Conservation (phyloP, 2,113 vertebrate species). For the Corydoras maculifer region DNA sequence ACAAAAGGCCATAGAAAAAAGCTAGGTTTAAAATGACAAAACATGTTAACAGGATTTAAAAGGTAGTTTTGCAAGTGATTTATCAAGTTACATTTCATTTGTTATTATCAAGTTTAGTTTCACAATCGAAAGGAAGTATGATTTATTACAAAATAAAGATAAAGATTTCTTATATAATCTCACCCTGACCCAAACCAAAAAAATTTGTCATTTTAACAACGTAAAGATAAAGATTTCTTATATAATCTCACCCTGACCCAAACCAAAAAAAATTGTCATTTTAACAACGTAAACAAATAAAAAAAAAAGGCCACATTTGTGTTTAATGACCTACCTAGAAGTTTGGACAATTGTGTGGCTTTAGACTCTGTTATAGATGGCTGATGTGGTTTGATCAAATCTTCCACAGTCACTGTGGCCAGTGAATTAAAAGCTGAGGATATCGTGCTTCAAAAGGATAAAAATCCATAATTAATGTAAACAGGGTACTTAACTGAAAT, state of each 20-base stretch:
- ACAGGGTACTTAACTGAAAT: no score
- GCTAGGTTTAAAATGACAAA: conserved; percentile 59
- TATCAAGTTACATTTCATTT: no score
- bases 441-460: conserved; percentile 71
- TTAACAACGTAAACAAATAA: no score
- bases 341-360: conserved; percentile 78
- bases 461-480: background rate
- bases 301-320: background rate
- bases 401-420: conserved; percentile 91
- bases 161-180: no score
- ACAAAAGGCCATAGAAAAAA: conserved; percentile 79
- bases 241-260: no score
- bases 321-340: conserved; percentile 66
- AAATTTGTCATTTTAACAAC: no score
- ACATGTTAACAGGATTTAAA: conserved; percentile 1
- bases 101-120: no score
- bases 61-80: background rate
- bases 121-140: no score
- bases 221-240: no score
- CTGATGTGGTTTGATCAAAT: conserved; percentile 80
- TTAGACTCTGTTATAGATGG: conserved; percentile 65
- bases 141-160: no score
- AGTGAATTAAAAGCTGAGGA: conserved; percentile 92
- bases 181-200: no score
- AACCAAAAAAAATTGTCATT: no score